Conservation (phyloP, 1,140 invertebrate species). For the Atopsyche davidsoni region DNA sequence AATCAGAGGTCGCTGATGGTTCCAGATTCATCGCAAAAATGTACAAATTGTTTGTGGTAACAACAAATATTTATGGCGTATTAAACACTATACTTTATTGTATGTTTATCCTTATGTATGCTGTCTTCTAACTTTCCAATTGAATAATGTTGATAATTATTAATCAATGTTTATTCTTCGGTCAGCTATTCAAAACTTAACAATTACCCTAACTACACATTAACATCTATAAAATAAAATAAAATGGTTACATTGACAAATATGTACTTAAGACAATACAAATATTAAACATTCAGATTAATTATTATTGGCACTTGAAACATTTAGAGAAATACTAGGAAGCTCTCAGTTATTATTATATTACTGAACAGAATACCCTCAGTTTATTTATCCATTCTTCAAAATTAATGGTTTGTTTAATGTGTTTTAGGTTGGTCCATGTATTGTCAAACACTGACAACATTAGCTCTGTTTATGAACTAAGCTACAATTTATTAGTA, state of each 20-base stretch:
- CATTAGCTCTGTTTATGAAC: conserved; percentile 19
- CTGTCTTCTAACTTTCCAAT: too few relatives aligned
- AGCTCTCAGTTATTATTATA: conserved; percentile 31
- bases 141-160: too few relatives aligned
- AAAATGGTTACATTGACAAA: conserved; percentile 25
- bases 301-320: conserved; percentile 31
- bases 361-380: conserved; percentile 29
- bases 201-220: conserved; percentile 26
- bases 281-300: conserved; percentile 26
- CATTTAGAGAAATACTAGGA: conserved; percentile 32
- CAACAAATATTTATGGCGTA: too few relatives aligned
- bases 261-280: conserved; percentile 22
- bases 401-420: conserved; percentile 19
- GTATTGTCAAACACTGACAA: conserved; percentile 26
- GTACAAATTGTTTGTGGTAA: too few relatives aligned
- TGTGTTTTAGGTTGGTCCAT: conserved; percentile 28
- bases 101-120: too few relatives aligned
- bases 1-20: too few relatives aligned
- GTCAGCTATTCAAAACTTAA: conserved; percentile 25
- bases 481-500: not conserved
- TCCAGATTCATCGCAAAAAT: too few relatives aligned
- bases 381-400: conserved; percentile 11
- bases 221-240: conserved; percentile 22
- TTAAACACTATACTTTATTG: too few relatives aligned
- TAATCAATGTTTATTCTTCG: too few relatives aligned